Evolutionary conservation across 2,888 invertebrate species (phyloP).

Genomic region (Thecophora atra): DNA sequence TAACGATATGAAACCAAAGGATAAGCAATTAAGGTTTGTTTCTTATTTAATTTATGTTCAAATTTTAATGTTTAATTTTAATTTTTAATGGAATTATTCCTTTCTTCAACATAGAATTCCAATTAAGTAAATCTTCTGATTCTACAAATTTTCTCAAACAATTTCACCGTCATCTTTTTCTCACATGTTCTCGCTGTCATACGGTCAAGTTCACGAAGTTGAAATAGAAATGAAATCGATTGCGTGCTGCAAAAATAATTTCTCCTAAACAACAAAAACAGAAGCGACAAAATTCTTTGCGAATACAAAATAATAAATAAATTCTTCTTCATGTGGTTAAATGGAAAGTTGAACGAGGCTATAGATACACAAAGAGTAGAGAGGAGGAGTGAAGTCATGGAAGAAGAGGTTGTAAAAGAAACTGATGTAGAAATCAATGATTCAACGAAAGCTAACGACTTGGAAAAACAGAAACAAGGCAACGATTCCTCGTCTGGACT

Average conservation of each 20-base stretch:
- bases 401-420: not conserved
- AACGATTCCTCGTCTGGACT: not conserved
- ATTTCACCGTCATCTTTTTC: no score
- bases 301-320: not conserved
- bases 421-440: not conserved
- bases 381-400: not conserved
- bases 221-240: not conserved
- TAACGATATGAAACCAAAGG: no score
- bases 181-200: not conserved
- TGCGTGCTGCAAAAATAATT: constrained; percentile 18
- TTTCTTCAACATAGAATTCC: no score
- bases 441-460: not conserved
- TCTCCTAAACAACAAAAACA: constrained; percentile 29
- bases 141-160: no score
- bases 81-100: no score
- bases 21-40: no score
- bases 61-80: no score
- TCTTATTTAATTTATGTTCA: no score
- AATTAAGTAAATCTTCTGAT: no score
- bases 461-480: constrained; percentile 10
- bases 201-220: constrained; percentile 1
- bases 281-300: constrained; percentile 12
- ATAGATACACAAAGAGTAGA: no score
- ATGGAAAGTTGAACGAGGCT: no score
- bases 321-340: no score